Evolutionary conservation across 2,888 invertebrate genomes (phyloP), one percentile per base, ranked within the genome.

Genomic region (Dermolepida albohirtum): DNA sequence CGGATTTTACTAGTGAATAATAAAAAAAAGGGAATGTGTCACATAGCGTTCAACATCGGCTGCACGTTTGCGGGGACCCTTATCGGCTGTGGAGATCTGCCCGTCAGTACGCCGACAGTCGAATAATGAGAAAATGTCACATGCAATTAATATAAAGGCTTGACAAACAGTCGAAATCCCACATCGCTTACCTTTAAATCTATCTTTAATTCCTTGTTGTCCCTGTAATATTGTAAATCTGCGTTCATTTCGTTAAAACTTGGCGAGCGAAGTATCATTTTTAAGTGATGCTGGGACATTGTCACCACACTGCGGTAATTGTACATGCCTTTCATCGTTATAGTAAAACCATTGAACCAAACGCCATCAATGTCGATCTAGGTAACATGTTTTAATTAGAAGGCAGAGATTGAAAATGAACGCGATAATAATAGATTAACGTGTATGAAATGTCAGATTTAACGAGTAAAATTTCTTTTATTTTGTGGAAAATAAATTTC

Each of bases 271-370:
- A 92, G 83, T 7, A 93, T 79, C 7, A 93, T 79, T 1, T 80
- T 68, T 65, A 93, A 80, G 57, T 88, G 87, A 74, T 91, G 89
- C 47, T 89, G 89, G 14, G 89, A 87, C 70, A 88, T 82, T 16
- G 88, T 86, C 0, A 88, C 84, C 4, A 89, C 88, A 0, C 92
- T 93, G 74, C 88, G 88, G 79, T 94, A 93, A 73, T 90, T 89
- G 79, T 94, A 94, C 0, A 89, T 85, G 0, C 93, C 94, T 72
- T 89, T 88, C 0, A 90, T 84, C 49, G 89, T 88, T 71, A 92
- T 85, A 71, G 89, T 90, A 71, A 90, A 89, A 0, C 92, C 93
- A 51, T 92, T 93, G 79, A 94, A 94, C 94, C 94, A 94, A 0
- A 91, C 87, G 0, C 92, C 93, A 29, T 86, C 86, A 43, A 92